Evolutionary conservation across 2,797 vertebrate genomes (phyloP).

Genomic region (Galagoides demidoff): DNA sequence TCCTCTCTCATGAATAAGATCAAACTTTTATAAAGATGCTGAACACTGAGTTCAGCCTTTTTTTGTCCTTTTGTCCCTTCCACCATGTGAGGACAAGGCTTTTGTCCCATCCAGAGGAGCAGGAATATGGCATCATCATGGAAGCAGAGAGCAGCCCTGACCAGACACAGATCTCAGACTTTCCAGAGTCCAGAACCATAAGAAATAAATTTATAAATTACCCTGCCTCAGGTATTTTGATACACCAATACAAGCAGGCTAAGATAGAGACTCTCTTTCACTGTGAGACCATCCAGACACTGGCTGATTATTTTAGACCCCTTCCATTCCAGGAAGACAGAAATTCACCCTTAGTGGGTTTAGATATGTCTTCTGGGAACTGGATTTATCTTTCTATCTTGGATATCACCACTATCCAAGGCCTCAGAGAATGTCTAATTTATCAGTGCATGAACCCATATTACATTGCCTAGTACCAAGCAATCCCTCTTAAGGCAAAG

Average conservation of each 20-base stretch:
- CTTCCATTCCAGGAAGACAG: not conserved
- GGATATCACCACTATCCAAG: not conserved
- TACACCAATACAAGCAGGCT: not conserved
- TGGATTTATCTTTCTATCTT: not conserved
- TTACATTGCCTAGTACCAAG: not conserved
- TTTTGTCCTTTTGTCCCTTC: not conserved
- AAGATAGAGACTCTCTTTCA: not conserved
- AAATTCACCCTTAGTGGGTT: not conserved
- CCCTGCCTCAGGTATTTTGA: not conserved
- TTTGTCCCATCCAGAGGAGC: not conserved
- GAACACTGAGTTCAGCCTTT: not conserved
- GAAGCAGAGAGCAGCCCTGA: not conserved
- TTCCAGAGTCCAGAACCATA: not conserved
- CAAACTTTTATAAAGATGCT: not conserved
- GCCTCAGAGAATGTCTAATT: not conserved
- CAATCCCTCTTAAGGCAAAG: not conserved
- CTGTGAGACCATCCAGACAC: not conserved
- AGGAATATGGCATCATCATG: not conserved
- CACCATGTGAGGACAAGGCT: not conserved
- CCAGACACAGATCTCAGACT: not conserved
- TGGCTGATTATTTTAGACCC: not conserved
- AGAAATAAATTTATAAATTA: not conserved
- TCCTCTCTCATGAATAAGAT: not conserved
- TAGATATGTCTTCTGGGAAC: not conserved
- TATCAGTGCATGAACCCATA: not conserved